phyloP scores from a whole-genome alignment of 1,140 invertebrate genomes.

The Lysiphlebus fabarum region DNA sequence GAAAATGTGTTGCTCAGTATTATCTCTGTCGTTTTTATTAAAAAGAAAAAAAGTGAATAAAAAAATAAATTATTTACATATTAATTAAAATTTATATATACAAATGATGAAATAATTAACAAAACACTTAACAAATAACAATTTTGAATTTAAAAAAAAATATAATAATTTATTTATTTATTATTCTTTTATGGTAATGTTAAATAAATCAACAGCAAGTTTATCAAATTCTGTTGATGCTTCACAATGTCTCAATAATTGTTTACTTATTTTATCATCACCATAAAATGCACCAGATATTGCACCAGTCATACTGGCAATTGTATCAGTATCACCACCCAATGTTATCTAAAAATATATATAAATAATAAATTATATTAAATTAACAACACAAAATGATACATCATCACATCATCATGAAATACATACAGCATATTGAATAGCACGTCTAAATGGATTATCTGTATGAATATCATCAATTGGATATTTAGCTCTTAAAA shows the following conservation, averaged over 20 bases:
- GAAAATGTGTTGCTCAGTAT: too few relatives aligned
- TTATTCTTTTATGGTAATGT: constrained; percentile 21
- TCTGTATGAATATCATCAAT: constrained; percentile 58
- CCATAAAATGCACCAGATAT: constrained; percentile 75
- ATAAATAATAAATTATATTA: too few relatives aligned
- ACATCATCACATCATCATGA: too few relatives aligned
- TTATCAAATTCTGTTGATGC: constrained; percentile 54
- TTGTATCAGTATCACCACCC: constrained; percentile 79
- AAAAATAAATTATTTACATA: too few relatives aligned
- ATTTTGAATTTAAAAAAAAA: neutral
- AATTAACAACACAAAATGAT: too few relatives aligned
- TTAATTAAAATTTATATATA: neutral
- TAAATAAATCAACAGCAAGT: constrained; percentile 54
- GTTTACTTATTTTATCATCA: constrained; percentile 58
- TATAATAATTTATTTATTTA: neutral
- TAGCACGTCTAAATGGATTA: constrained; percentile 63
- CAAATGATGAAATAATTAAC: too few relatives aligned
- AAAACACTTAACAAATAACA: neutral
- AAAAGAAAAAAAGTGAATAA: neutral
- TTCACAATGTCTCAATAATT: constrained; percentile 66
- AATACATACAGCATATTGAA: constrained; percentile 54
- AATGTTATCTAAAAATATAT: constrained; percentile 70
- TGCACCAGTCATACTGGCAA: constrained; percentile 75
- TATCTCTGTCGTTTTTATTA: neutral
- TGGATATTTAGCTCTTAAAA: constrained; percentile 61